Conservation (phyloP, 2,888 invertebrate genomes). For the Leptarthrus brevirostris region DNA sequence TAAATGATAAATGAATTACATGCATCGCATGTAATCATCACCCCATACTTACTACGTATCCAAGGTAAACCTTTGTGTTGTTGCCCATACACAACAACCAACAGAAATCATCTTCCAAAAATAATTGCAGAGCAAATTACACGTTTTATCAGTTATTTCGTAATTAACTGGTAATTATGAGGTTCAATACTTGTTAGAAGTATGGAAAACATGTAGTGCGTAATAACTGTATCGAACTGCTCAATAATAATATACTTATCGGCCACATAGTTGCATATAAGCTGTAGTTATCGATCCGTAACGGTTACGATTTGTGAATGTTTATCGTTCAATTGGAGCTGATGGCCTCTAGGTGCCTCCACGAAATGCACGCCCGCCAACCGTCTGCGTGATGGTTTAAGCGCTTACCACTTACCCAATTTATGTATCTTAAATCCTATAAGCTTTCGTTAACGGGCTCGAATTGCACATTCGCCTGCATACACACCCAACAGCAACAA, state of each 20-base stretch:
- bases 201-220: neutral
- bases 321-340: conserved; percentile 6
- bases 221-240: neutral
- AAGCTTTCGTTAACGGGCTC: neutral
- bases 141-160: conserved; percentile 8
- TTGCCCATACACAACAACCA: no score
- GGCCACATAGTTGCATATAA: neutral
- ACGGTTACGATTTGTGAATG: conserved; percentile 13
- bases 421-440: neutral
- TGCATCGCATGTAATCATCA: no score
- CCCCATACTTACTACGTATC: no score
- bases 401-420: neutral
- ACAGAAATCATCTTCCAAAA: no score
- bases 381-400: neutral
- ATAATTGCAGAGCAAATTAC: conserved; percentile 5
- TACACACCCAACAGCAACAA: conserved; percentile 28
- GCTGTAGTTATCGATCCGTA: conserved; percentile 14
- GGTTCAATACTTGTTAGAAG: neutral
- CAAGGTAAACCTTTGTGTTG: no score
- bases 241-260: conserved; percentile 1
- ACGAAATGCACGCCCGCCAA: neutral
- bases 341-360: conserved; percentile 10
- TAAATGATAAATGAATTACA: no score
- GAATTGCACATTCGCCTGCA: conserved; percentile 17
- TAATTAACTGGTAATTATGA: conserved; percentile 12